Conservation (phyloP, 2,797 vertebrate genomes). For the Phaenicophaeus curvirostris region DNA sequence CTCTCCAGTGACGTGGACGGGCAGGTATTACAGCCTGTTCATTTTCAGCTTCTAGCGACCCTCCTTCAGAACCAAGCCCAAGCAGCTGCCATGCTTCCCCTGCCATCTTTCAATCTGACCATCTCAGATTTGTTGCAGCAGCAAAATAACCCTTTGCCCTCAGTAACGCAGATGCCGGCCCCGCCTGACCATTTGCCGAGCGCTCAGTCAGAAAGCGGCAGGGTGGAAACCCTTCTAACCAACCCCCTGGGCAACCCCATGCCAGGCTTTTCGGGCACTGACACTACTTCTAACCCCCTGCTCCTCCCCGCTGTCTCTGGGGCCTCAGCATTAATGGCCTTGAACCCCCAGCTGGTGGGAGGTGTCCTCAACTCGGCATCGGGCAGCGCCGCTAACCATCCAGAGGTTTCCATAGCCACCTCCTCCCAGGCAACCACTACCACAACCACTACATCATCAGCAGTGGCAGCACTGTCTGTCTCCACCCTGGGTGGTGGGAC, state of each 20-base stretch:
- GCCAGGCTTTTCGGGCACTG: constrained; percentile 74
- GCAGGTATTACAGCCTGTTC: constrained; percentile 82
- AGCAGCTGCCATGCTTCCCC: constrained; percentile 79
- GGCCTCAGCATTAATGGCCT: constrained; percentile 81
- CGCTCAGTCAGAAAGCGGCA: constrained; percentile 75
- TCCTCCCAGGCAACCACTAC: constrained; percentile 87
- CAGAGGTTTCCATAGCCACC: constrained; percentile 91
- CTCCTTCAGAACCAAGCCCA: constrained; percentile 83
- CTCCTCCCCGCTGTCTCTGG: constrained; percentile 79
- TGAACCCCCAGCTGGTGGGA: constrained; percentile 87
- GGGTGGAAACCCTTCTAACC: constrained; percentile 79
- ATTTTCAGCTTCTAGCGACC: constrained; percentile 82
- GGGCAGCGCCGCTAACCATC: constrained; percentile 89
- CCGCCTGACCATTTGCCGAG: constrained; percentile 77
- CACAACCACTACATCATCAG: constrained; percentile 88
- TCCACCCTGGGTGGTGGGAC: constrained; percentile 84
- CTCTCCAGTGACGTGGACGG: constrained; percentile 81
- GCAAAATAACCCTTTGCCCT: constrained; percentile 75
- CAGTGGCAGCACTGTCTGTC: constrained; percentile 87
- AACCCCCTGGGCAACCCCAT: constrained; percentile 75
- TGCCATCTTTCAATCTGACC: constrained; percentile 81
- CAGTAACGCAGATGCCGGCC: constrained; percentile 74
- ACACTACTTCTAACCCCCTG: constrained; percentile 78
- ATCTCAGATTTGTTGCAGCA: constrained; percentile 80
- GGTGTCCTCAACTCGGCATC: constrained; percentile 80